These are phyloP conservation scores for Hemistola chrysoprasaria DNA, from an alignment of 2,888 invertebrate species.

Conservation along the genomic window DNA sequence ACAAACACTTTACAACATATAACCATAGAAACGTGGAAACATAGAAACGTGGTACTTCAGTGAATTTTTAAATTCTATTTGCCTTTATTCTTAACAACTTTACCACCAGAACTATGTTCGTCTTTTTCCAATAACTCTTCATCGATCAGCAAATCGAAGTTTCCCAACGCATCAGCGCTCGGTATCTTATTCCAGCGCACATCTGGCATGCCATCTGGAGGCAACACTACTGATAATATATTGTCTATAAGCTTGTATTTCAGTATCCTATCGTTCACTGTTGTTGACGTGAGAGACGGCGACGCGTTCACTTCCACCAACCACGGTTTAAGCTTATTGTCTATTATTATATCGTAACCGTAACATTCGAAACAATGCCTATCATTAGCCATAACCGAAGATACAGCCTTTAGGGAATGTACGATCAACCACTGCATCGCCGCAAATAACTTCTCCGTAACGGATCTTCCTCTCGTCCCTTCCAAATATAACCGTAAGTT, in stretches of 20 bases:
- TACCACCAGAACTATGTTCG: constrained; percentile 56
- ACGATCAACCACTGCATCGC: constrained; percentile 95
- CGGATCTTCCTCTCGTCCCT: constrained; percentile 93
- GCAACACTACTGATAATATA: constrained; percentile 93
- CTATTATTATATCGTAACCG: constrained; percentile 98
- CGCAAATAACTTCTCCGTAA: constrained; percentile 93
- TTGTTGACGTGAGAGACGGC: constrained; percentile 96
- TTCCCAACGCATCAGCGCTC: constrained; percentile 87
- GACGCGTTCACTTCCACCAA: constrained; percentile 97
- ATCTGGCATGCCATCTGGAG: constrained; percentile 94
- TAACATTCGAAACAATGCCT: constrained; percentile 96
- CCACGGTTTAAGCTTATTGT: constrained; percentile 97
- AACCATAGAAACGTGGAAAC: no score
- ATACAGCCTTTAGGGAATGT: constrained; percentile 95
- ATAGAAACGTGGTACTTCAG: not conserved
- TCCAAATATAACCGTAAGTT: constrained; percentile 95
- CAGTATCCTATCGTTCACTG: constrained; percentile 95
- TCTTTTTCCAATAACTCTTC: constrained; percentile 89
- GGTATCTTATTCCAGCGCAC: constrained; percentile 94
- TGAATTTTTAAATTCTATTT: constrained; percentile 36
- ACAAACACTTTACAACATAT: no score
- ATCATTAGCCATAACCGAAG: constrained; percentile 96
- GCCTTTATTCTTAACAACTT: constrained; percentile 43
- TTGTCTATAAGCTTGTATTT: constrained; percentile 97
- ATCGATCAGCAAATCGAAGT: constrained; percentile 92